phyloP scores from a whole-genome alignment of 1,140 invertebrate species.

The Leptopilina boulardi region DNA sequence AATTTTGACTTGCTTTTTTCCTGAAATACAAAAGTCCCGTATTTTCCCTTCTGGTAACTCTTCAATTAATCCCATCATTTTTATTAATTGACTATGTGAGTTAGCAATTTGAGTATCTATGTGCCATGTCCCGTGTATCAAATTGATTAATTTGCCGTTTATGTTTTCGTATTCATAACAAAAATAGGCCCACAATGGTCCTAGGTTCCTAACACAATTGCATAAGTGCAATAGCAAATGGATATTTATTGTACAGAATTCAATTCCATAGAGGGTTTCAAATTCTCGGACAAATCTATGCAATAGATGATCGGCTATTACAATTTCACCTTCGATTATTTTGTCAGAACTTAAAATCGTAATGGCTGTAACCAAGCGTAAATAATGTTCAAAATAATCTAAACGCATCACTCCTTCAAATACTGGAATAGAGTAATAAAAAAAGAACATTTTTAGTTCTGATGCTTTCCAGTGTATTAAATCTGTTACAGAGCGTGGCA shows the following conservation, averaged over 20 bases:
- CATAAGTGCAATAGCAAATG: slow-evolving; percentile 49
- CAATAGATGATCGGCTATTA: slow-evolving; percentile 6
- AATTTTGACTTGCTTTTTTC: slow-evolving; percentile 41
- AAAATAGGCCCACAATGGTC: slow-evolving; percentile 47
- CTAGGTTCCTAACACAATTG: slow-evolving; percentile 48
- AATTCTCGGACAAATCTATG: slow-evolving; percentile 46
- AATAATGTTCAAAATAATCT: slow-evolving; percentile 40
- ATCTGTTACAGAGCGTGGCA: slow-evolving; percentile 35
- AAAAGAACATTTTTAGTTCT: slow-evolving; percentile 40
- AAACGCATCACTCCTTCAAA: slow-evolving; percentile 31
- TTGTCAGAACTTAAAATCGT: slow-evolving; percentile 7
- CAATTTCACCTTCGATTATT: slow-evolving; percentile 9
- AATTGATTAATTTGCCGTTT: slow-evolving; percentile 41
- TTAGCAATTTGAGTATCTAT: slow-evolving; percentile 48
- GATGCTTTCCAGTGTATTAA: slow-evolving; percentile 41
- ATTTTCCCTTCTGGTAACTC: slow-evolving; percentile 38
- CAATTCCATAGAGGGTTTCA: slow-evolving; percentile 41
- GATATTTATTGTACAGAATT: slow-evolving; percentile 46
- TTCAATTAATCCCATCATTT: slow-evolving; percentile 22
- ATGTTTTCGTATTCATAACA: slow-evolving; percentile 53
- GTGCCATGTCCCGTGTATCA: slow-evolving; percentile 43
- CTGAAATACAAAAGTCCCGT: slow-evolving; percentile 36
- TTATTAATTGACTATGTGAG: slow-evolving; percentile 40
- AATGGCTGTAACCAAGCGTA: neutral
- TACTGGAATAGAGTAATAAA: slow-evolving; percentile 40